phyloP scores from a whole-genome alignment of 2,113 vertebrate species.

The Accipiter virgatus region DNA sequence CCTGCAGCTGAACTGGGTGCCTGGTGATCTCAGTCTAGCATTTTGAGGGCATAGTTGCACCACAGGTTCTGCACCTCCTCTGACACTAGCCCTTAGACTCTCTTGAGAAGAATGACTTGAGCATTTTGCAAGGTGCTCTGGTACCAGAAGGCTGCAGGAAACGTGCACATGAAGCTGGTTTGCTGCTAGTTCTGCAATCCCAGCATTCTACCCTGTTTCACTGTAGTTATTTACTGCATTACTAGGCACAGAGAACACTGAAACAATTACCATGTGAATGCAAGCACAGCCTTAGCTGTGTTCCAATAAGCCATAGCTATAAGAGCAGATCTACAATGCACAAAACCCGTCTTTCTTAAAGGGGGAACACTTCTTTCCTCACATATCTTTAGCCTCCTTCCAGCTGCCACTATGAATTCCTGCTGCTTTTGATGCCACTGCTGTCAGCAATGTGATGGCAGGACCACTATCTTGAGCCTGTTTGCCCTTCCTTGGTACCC shows the following conservation, averaged over 20 bases:
- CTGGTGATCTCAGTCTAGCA: not conserved
- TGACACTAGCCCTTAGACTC: not conserved
- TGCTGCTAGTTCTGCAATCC: not conserved
- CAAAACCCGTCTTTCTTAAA: not conserved
- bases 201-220: not conserved
- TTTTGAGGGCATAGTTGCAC: not conserved
- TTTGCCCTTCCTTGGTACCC: not conserved
- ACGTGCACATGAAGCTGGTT: not conserved
- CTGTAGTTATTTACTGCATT: not conserved
- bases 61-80: not conserved
- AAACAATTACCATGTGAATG: not conserved
- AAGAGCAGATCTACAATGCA: not conserved
- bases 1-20: not conserved
- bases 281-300: not conserved
- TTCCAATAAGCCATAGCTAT: not conserved
- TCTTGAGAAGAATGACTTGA: not conserved
- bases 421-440: not conserved
- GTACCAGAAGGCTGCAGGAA: not conserved
- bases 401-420: not conserved
- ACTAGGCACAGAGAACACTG: not conserved
- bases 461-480: rapidly evolving
- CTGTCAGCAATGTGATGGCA: not conserved
- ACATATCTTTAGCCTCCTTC: not conserved
- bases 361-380: not conserved
- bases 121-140: not conserved